These are phyloP conservation scores for Melitaea athalia DNA, from an alignment of 2,888 invertebrate species.

Conservation along the genomic window DNA sequence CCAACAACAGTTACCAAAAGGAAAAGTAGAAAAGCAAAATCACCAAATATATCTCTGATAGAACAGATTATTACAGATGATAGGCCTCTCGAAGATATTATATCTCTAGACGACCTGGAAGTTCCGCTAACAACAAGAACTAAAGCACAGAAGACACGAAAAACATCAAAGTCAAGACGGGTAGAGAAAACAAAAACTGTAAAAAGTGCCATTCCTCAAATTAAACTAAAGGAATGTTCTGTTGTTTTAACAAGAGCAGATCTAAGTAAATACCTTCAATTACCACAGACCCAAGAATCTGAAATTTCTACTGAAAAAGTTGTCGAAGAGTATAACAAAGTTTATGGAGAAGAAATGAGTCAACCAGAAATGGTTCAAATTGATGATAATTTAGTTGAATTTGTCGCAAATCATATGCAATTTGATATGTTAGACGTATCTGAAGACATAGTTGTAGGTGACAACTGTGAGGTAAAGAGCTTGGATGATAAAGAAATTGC, in stretches of 20 bases:
- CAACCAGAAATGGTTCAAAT: conserved; percentile 24
- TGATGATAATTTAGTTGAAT: conserved; percentile 38
- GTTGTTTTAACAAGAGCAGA: conserved; percentile 59
- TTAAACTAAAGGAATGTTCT: conserved; percentile 60
- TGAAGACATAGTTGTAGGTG: conserved; percentile 73
- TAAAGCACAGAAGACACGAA: conserved; percentile 46
- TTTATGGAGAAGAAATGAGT: conserved; percentile 21
- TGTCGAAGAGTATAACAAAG: conserved; percentile 13
- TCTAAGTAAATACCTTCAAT: conserved; percentile 50
- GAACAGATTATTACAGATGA: conserved; percentile 74
- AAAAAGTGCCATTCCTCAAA: conserved; percentile 35
- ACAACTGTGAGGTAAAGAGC: conserved; percentile 60
- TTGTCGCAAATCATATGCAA: conserved; percentile 59
- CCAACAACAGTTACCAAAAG: conserved; percentile 47
- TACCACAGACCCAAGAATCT: conserved; percentile 4
- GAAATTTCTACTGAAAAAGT: neutral
- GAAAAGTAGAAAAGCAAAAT: conserved; percentile 52
- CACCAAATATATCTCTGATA: conserved; percentile 70
- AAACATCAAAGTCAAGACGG: conserved; percentile 45
- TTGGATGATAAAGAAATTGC: conserved; percentile 53
- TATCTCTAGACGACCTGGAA: conserved; percentile 69
- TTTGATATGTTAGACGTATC: conserved; percentile 78
- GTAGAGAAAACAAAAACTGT: conserved; percentile 42
- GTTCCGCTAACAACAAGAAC: conserved; percentile 43
- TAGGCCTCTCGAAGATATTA: conserved; percentile 70